These are phyloP conservation scores for Nycticebus coucang DNA, from an alignment of 2,113 vertebrate species.

Conservation along the genomic window DNA sequence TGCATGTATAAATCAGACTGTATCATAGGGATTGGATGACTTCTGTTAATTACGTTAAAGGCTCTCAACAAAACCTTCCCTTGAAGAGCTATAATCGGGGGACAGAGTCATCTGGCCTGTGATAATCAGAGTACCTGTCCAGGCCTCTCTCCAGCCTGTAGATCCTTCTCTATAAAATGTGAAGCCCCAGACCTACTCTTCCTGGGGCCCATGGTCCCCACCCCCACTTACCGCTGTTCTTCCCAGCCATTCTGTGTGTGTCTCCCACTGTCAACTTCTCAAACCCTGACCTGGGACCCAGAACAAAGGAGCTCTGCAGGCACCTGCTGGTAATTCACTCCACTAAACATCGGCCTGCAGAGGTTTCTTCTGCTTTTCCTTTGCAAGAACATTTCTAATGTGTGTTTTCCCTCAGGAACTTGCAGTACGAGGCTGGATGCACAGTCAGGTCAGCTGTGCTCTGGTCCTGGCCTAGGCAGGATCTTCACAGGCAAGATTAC, in stretches of 20 bases:
- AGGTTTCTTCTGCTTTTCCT: neutral
- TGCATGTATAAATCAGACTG: neutral
- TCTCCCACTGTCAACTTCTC: neutral
- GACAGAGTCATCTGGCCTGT: neutral
- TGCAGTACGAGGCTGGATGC: neutral
- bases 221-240: neutral
- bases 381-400: neutral
- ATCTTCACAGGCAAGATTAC: neutral
- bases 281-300: neutral
- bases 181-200: neutral
- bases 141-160: neutral
- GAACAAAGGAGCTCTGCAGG: neutral
- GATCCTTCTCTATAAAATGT: neutral
- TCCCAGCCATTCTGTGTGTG: neutral
- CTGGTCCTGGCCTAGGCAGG: neutral
- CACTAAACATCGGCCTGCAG: neutral
- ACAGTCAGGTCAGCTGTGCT: neutral
- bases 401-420: neutral
- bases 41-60: neutral
- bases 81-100: neutral
- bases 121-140: neutral
- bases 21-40: neutral
- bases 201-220: accelerated
- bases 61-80: neutral
- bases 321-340: neutral